Conservation (phyloP, 2,797 vertebrate genomes). For the Triplophysa bombifrons region DNA sequence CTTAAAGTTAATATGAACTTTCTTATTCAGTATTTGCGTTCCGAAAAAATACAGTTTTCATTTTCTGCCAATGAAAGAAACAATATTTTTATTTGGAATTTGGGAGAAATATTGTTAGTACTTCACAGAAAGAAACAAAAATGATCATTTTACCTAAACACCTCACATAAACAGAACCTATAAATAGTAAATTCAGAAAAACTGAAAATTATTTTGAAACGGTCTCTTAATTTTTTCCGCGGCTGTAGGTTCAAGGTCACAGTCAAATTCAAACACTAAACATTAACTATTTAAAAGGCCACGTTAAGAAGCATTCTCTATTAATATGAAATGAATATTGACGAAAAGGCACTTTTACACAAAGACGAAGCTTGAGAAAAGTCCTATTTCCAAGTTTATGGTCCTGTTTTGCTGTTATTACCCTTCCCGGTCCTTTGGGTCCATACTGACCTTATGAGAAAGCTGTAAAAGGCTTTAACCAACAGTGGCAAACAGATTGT, state of each 20-base stretch:
- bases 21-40: no score
- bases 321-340: conserved; percentile 18
- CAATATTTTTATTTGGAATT: no score
- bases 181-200: no score
- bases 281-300: not conserved
- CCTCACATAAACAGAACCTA: no score
- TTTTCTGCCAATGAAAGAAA: no score
- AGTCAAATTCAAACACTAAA: not conserved
- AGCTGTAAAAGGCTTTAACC: conserved; percentile 18
- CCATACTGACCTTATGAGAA: conserved; percentile 1
- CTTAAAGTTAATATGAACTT: no score
- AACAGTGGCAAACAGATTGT: conserved; percentile 16
- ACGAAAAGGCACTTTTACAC: not conserved
- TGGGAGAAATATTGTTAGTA: no score
- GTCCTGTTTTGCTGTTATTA: conserved; percentile 1
- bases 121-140: no score
- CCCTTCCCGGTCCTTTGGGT: conserved; percentile 4
- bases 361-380: not conserved
- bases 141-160: no score
- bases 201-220: no score
- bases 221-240: no score
- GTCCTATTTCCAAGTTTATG: conserved; percentile 10
- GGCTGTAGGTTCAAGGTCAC: conserved; percentile 1
- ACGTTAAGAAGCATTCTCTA: conserved; percentile 14
- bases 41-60: no score